phyloP scores from a whole-genome alignment of 1,140 invertebrate species.

The Zeugodacus cucurbitae region DNA sequence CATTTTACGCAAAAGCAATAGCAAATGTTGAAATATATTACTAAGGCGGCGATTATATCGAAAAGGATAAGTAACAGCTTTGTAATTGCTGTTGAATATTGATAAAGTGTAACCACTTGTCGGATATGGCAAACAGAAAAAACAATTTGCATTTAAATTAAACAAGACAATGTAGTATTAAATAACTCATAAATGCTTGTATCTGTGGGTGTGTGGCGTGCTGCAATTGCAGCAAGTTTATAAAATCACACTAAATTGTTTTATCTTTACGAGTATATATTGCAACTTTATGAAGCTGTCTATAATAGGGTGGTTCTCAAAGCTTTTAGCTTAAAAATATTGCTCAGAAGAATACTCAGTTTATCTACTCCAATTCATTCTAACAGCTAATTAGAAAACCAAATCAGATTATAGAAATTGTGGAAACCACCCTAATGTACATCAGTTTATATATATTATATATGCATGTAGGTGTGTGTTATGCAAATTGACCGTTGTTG shows the following conservation, averaged over 20 bases:
- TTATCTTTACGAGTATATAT: too few relatives aligned
- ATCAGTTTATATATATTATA: too few relatives aligned
- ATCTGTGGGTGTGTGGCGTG: neutral
- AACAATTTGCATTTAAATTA: conserved; percentile 24
- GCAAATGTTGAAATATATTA: neutral
- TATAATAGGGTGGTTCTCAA: too few relatives aligned
- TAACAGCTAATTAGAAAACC: too few relatives aligned
- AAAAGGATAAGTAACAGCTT: neutral
- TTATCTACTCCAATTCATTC: too few relatives aligned
- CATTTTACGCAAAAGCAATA: neutral
- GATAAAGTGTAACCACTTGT: conserved; percentile 19
- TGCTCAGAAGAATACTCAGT: too few relatives aligned
- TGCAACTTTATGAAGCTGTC: too few relatives aligned
- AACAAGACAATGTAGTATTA: neutral
- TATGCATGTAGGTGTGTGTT: too few relatives aligned
- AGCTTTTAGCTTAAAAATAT: too few relatives aligned
- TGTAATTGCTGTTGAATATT: conserved; percentile 27
- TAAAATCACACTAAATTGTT: neutral
- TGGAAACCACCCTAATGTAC: too few relatives aligned
- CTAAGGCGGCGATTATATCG: neutral
- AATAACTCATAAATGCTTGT: neutral
- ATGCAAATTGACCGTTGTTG: too few relatives aligned
- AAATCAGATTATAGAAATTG: too few relatives aligned
- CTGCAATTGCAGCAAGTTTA: neutral
- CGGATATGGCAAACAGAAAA: neutral